Evolutionary conservation across 1,140 invertebrate genomes (phyloP).

Genomic region (Drosophila ananassae): DNA sequence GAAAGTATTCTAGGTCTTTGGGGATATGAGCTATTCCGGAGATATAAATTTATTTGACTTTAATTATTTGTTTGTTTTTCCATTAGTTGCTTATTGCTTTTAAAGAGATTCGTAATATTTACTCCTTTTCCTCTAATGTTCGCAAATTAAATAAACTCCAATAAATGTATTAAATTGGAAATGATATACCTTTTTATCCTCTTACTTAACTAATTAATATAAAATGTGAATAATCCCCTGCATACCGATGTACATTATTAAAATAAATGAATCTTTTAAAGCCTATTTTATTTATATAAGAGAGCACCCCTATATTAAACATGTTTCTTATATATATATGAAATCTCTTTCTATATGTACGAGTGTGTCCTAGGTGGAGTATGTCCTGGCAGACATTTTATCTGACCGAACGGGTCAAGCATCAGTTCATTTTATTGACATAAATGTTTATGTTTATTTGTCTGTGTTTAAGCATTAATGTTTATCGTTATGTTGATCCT

Average conservation of each 20-base stretch:
- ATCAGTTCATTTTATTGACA: constrained; percentile 81
- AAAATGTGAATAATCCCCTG: no score
- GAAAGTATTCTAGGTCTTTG: not conserved
- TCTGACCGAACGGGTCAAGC: constrained; percentile 73
- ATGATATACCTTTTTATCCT: no score
- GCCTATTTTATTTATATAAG: no score
- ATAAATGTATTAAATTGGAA: no score
- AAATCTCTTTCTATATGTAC: not conserved
- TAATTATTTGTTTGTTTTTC: not conserved
- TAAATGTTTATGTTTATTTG: constrained; percentile 82
- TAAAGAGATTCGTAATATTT: not conserved
- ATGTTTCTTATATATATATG: no score
- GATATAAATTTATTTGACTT: not conserved
- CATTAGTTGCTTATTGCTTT: not conserved
- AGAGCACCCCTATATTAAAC: no score
- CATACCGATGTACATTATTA: not conserved
- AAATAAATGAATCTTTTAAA: constrained; percentile 37
- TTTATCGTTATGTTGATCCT: constrained; percentile 67
- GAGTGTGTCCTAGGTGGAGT: constrained; percentile 1
- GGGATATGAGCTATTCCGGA: no score
- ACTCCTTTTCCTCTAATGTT: not conserved
- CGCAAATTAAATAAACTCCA: no score
- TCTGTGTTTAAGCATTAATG: constrained; percentile 75
- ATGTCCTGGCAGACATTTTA: constrained; percentile 45
- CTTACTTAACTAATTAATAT: no score